phyloP scores from a whole-genome alignment of 2,797 vertebrate genomes.

The Bucorvus abyssinicus region DNA sequence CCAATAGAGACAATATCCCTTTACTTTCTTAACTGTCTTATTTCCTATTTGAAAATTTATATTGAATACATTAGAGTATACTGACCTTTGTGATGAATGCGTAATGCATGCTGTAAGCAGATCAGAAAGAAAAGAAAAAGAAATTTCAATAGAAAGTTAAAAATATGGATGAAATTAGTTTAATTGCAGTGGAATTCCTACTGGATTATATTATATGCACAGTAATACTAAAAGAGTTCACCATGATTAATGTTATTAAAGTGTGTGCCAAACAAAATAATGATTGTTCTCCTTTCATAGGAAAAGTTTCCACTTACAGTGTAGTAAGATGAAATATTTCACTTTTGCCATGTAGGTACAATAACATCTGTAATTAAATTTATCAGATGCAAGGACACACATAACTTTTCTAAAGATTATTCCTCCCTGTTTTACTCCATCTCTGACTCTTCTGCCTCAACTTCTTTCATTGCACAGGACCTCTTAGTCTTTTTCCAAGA shows the following conservation, averaged over 20 bases:
- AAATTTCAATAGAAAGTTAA: constrained; percentile 15
- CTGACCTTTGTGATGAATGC: constrained; percentile 11
- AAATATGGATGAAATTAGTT: constrained; percentile 44
- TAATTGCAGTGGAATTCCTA: constrained; percentile 40
- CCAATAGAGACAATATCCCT: neutral
- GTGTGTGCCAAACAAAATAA: constrained; percentile 23
- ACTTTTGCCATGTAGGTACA: neutral
- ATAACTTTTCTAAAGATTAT: neutral
- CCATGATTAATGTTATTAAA: constrained; percentile 45
- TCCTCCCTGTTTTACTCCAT: neutral
- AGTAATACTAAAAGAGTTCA: neutral
- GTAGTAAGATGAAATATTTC: neutral
- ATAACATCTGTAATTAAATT: neutral
- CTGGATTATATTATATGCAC: neutral
- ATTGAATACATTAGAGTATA: neutral
- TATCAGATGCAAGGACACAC: neutral
- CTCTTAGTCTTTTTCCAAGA: neutral
- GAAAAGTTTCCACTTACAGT: neutral
- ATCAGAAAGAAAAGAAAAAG: constrained; percentile 23
- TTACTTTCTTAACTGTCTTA: neutral
- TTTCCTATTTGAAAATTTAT: neutral
- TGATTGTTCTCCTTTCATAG: constrained; percentile 16
- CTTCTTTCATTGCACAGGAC: neutral
- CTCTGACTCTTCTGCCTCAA: neutral
- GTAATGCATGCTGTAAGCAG: neutral